A percentile compares a stretch with the other conserved stretches of the same genome.
phyloP scores from a whole-genome alignment of 2,797 vertebrate genomes.

The Myotis myotis region DNA sequence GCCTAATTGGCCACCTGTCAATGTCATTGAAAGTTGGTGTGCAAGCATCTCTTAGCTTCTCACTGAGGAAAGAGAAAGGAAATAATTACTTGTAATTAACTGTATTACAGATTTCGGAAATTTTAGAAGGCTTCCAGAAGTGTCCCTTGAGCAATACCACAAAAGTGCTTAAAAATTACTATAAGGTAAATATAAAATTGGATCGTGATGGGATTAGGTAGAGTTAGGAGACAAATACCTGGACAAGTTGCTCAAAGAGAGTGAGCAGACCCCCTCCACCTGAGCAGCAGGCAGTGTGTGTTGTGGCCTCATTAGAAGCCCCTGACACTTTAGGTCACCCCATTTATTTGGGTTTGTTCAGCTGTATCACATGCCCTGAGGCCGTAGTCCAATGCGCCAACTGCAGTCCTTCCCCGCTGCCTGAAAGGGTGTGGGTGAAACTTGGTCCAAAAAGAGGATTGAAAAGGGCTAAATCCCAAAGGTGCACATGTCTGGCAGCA shows the following conservation, averaged over 20 bases:
- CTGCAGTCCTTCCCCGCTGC: not conserved
- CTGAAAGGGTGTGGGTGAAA: not conserved
- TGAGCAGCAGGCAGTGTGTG: too few relatives aligned
- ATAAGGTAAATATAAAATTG: not conserved
- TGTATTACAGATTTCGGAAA: not conserved
- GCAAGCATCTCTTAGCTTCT: not conserved
- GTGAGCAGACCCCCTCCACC: not conserved
- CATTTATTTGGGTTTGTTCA: not conserved
- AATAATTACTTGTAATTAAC: not conserved
- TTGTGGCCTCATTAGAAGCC: not conserved
- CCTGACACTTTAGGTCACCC: not conserved
- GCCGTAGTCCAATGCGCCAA: not conserved
- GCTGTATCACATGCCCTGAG: fast-evolving
- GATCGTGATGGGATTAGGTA: not conserved
- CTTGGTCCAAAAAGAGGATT: not conserved
- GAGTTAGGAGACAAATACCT: not conserved
- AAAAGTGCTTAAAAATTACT: not conserved
- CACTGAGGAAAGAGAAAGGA: not conserved
- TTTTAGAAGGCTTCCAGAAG: not conserved
- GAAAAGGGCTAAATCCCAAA: not conserved
- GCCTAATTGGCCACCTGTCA: not conserved
- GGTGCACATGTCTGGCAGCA: fast-evolving
- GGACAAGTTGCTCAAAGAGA: not conserved
- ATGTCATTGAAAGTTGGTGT: not conserved
- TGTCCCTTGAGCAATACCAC: not conserved